Evolutionary conservation across 2,888 invertebrate species (phyloP), one percentile per base, ranked within the genome.

Genomic region (Cyrtodaria siliqua): DNA sequence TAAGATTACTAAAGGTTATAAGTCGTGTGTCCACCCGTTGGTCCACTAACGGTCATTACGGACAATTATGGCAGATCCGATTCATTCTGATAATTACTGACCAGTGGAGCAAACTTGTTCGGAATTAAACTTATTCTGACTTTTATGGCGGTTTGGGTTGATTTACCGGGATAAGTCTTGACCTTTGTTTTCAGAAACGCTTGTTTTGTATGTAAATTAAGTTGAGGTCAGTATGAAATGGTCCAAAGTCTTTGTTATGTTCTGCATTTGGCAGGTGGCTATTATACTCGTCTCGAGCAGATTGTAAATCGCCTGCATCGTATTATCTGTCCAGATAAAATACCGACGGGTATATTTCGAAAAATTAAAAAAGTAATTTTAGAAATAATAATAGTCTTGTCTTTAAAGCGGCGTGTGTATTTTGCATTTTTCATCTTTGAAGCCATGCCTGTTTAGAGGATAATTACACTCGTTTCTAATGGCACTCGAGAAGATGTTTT

Each of bases 1-100:
- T 67, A 70, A 53, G 55, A 74, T 80, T 80, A 76, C 80, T 69
- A 66, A 71, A 76, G 73, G 77, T 80, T 80, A 74, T 70, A 73
- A 53, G 77, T n/a, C 76, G 60, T 63, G 76, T 73, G 80, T 66
- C 80, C 72, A 55, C 50, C 60, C 23, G 16, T n/a, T 63, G 33
- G 73, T 33, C 67, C 70, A 59, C 61, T 76, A 72, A 62, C 76
- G 80, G 75, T 69, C 75, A 80, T 77, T 80, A 77, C 57, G 61
- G 67, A 52, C 73, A 55, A 66, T 56, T 63, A 55, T 59, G 66
- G 61, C 70, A 67, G 60, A 62, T 76, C 59, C 42, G 72, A 70
- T 69, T 55, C 66, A 64, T 77, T 70, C 50, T 23, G 33, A 64
- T 77, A 80, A 80, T 80, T 80, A 72, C 70, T 60, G 69, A 61